phyloP scores from a whole-genome alignment of 2,797 vertebrate genomes.

The Acrossocheilus wenchowensis region DNA sequence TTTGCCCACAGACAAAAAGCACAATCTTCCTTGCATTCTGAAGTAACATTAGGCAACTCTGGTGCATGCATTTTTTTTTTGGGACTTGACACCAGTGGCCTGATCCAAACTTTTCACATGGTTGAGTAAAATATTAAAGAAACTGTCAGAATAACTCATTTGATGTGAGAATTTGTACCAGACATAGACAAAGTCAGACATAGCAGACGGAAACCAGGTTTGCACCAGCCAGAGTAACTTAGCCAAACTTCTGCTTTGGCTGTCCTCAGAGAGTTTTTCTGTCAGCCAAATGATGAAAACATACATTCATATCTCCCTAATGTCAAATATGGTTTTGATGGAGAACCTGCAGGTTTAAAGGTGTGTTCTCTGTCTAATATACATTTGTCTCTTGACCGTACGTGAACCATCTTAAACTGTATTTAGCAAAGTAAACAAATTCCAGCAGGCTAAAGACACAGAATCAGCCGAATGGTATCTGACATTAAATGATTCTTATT shows the following conservation, averaged over 20 bases:
- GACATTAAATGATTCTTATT: not conserved
- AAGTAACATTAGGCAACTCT: not conserved
- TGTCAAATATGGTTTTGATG: not conserved
- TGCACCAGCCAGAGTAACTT: not conserved
- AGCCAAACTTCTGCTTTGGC: slow-evolving; percentile 17
- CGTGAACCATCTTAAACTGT: not conserved
- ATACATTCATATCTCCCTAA: not conserved
- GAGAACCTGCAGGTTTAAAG: not conserved
- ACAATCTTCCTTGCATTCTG: not conserved
- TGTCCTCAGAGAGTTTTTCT: not conserved
- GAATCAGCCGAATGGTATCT: not conserved
- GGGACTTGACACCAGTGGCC: slow-evolving; percentile 78
- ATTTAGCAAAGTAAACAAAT: not conserved
- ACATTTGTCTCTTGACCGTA: not conserved
- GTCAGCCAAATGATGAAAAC: slow-evolving; percentile 37
- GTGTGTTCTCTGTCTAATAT: not conserved
- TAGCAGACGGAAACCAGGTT: slow-evolving; percentile 27
- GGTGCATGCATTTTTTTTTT: slow-evolving; percentile 60
- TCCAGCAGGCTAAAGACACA: not conserved
- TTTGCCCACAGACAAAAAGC: not conserved
- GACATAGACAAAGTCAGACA: slow-evolving; percentile 3
- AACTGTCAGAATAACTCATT: slow-evolving; percentile 22
- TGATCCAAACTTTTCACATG: slow-evolving; percentile 63
- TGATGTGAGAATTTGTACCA: slow-evolving; percentile 23
- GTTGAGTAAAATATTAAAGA: not conserved